These are phyloP conservation scores for Anastrepha obliqua DNA, from an alignment of 1,140 invertebrate genomes.

Conservation along the genomic window DNA sequence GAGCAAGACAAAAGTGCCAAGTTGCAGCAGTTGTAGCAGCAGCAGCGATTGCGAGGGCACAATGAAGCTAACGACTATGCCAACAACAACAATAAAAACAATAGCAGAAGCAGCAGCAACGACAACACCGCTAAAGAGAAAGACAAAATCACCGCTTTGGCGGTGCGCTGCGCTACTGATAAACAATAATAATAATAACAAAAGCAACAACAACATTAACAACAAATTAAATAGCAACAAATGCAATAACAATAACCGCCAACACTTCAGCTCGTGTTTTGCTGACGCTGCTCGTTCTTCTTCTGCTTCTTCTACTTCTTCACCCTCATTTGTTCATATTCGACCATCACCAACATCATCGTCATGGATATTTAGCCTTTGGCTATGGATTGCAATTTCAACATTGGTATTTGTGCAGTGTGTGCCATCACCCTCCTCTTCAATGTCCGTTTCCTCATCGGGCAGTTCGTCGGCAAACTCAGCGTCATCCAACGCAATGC, in stretches of 20 bases:
- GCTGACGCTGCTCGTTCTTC: not conserved
- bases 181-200: conserved; percentile 40
- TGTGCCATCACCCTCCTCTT: conserved; percentile 66
- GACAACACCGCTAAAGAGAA: not conserved
- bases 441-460: conserved; percentile 35
- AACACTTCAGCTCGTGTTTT: not conserved
- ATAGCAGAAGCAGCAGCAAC: not conserved
- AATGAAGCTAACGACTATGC: too few species aligned
- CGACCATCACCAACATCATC: not conserved
- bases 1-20: not conserved
- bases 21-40: not conserved
- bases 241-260: not conserved
- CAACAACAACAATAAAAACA: conserved; percentile 21
- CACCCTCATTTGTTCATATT: not conserved
- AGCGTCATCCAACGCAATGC: conserved; percentile 59
- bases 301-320: not conserved
- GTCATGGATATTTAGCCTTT: conserved; percentile 58
- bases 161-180: conserved; percentile 33
- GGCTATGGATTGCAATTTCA: conserved; percentile 60
- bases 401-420: conserved; percentile 64
- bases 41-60: not conserved
- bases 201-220: conserved; percentile 28
- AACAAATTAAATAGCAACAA: conserved; percentile 36
- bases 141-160: conserved; percentile 6
- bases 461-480: conserved; percentile 36